phyloP scores from a whole-genome alignment of 2,113 vertebrate species.

The Pterocles orientalis region DNA sequence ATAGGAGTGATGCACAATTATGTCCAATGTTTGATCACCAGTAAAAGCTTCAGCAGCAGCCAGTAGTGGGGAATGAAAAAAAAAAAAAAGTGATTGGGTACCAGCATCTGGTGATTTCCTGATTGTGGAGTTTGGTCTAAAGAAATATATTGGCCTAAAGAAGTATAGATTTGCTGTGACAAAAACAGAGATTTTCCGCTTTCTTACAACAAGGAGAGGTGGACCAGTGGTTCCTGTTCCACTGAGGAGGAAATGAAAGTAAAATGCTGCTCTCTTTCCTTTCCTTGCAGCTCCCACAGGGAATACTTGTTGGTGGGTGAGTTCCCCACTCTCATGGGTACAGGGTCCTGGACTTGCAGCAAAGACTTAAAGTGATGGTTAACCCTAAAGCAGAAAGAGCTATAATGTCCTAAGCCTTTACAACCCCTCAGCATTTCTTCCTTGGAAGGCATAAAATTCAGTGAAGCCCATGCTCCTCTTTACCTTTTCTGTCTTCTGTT shows the following conservation, averaged over 20 bases:
- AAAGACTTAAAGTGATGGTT: neutral
- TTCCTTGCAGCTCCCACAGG: neutral
- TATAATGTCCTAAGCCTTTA: neutral
- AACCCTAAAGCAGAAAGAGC: neutral
- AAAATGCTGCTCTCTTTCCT: neutral
- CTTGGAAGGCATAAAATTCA: neutral
- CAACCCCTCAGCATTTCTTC: neutral
- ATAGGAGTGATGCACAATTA: too few species aligned
- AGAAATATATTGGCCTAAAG: neutral
- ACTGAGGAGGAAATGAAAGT: neutral
- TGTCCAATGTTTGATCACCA: neutral
- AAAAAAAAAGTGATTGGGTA: too few species aligned
- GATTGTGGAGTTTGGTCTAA: neutral
- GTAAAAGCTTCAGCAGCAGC: neutral
- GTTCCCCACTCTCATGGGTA: rapidly evolving
- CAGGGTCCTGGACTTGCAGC: neutral
- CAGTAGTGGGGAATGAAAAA: too few species aligned
- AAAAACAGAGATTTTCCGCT: too few species aligned
- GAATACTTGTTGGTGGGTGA: neutral
- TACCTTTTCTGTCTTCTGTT: neutral
- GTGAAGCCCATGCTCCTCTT: neutral
- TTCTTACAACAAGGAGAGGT: neutral
- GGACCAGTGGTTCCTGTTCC: neutral
- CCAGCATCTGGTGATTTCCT: neutral
- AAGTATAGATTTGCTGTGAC: too few species aligned